Conservation (phyloP, 2,888 invertebrate species). For the Chloromyia formosa region DNA sequence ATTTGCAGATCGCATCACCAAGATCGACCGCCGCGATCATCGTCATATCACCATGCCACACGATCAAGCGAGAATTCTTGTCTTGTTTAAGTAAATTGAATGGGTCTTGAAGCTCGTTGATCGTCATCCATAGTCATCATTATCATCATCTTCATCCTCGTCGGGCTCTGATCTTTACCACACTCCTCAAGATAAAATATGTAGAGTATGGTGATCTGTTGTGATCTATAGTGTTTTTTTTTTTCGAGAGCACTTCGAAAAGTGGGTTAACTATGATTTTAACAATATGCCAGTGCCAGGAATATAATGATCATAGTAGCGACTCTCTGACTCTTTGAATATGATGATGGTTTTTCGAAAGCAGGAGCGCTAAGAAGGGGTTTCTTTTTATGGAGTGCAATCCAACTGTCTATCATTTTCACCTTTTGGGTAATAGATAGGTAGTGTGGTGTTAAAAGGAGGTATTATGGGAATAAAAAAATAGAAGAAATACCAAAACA, state of each 20-base stretch:
- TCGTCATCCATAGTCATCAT: background rate
- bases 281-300: slow-evolving; percentile 20
- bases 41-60: slow-evolving; percentile 17
- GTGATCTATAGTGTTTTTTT: slow-evolving; percentile 2
- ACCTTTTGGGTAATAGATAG: background rate
- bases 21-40: slow-evolving; percentile 32
- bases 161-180: slow-evolving; percentile 5
- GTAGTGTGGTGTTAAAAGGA: background rate
- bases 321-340: background rate
- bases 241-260: slow-evolving; percentile 26
- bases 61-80: slow-evolving; percentile 39
- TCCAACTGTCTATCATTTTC: slow-evolving; percentile 20
- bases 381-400: slow-evolving; percentile 21
- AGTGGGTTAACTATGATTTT: slow-evolving; percentile 38
- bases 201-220: slow-evolving; percentile 14
- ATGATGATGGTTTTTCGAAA: background rate
- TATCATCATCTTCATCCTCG: background rate
- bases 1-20: slow-evolving; percentile 41
- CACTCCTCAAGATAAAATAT: slow-evolving; percentile 24
- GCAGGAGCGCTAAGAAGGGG: slow-evolving; percentile 20
- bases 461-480: slow-evolving; percentile 20
- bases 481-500: background rate
- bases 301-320: slow-evolving; percentile 16
- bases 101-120: slow-evolving; percentile 22
- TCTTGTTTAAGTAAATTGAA: slow-evolving; percentile 38